These are phyloP conservation scores for Urocynchramus pylzowi DNA, from an alignment of 2,113 vertebrate species.

Conservation along the genomic window DNA sequence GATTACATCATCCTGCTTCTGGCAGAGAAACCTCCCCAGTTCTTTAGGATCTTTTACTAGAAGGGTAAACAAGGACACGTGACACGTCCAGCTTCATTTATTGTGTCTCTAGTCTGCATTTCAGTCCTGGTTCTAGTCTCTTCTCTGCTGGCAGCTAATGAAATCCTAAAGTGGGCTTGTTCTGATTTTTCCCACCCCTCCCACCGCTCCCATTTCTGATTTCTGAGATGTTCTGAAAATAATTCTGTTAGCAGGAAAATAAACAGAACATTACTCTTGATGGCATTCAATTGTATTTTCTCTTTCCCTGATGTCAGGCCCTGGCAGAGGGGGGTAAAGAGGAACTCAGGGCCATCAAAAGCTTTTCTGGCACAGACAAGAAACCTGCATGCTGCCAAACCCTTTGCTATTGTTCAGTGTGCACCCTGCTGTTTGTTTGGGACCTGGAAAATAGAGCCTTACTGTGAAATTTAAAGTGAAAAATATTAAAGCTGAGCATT, in stretches of 20 bases:
- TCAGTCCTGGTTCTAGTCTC: not conserved
- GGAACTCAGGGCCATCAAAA: conserved; percentile 43
- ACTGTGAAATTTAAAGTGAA: conserved; percentile 17
- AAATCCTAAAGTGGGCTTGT: not conserved
- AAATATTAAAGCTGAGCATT: not conserved
- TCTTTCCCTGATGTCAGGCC: conserved; percentile 52
- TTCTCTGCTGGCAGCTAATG: not conserved
- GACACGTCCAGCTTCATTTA: not conserved
- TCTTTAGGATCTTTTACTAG: not conserved
- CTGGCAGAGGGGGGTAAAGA: conserved; percentile 22
- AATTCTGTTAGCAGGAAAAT: conserved; percentile 47
- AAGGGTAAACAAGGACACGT: not conserved
- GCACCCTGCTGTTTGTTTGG: conserved; percentile 48
- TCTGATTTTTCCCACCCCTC: not conserved
- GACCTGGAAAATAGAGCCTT: conserved; percentile 8
- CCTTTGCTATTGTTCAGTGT: conserved; percentile 13
- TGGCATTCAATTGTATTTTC: conserved; percentile 57
- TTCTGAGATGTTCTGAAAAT: conserved; percentile 32
- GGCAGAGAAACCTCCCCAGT: not conserved
- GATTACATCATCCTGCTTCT: not conserved
- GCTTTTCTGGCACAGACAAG: not conserved
- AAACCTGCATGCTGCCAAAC: conserved; percentile 16
- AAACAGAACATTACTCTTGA: conserved; percentile 58
- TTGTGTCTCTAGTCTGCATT: not conserved
- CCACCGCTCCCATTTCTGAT: not conserved